phyloP scores from a whole-genome alignment of 2,888 invertebrate genomes.

The Erynnis tages region DNA sequence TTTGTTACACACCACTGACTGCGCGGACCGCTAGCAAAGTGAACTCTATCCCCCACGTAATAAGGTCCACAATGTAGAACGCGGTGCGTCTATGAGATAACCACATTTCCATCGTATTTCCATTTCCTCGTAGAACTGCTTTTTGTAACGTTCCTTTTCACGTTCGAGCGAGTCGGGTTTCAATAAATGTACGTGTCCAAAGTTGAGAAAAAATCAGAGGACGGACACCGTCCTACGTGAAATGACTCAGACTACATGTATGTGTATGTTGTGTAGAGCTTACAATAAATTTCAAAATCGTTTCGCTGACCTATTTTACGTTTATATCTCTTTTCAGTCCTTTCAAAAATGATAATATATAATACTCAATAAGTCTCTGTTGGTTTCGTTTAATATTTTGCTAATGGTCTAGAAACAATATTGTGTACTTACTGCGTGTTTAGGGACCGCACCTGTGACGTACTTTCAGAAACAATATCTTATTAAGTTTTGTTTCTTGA shows the following conservation, averaged over 20 bases:
- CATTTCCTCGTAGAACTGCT: conserved; percentile 24
- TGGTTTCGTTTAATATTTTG: too few relatives aligned
- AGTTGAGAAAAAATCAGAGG: neutral
- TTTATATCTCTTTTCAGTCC: too few relatives aligned
- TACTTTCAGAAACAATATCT: too few relatives aligned
- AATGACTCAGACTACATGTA: neutral
- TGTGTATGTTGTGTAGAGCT: too few relatives aligned
- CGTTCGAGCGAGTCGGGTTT: conserved; percentile 18
- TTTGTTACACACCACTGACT: conserved; percentile 25
- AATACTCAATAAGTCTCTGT: too few relatives aligned
- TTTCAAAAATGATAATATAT: too few relatives aligned
- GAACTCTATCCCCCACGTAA: neutral
- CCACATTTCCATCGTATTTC: conserved; percentile 27
- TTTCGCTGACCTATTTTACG: too few relatives aligned
- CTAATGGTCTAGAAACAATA: too few relatives aligned
- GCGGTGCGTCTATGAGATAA: conserved; percentile 19
- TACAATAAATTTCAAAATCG: too few relatives aligned
- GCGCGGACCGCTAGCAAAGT: neutral
- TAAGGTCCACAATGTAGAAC: conserved; percentile 5
- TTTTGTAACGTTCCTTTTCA: conserved; percentile 26
- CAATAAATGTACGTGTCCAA: conserved; percentile 18
- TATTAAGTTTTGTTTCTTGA: too few relatives aligned
- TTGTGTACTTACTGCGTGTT: too few relatives aligned
- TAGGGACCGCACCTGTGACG: too few relatives aligned
- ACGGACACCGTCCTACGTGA: neutral